Conservation (phyloP, 2,888 invertebrate species). For the Zygogramma bicolorata region DNA sequence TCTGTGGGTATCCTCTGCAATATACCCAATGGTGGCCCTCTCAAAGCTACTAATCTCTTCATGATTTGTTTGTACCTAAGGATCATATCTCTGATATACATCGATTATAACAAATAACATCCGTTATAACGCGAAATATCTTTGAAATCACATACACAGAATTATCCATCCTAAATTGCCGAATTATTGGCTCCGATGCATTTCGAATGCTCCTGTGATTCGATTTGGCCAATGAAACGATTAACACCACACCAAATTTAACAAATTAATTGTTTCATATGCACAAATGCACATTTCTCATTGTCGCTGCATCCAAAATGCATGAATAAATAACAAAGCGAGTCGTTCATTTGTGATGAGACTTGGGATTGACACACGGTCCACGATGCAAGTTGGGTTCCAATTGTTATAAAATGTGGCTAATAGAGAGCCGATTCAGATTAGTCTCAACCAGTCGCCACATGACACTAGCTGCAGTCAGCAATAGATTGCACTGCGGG, state of each 20-base stretch:
- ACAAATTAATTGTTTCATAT: conserved; percentile 40
- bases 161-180: conserved; percentile 7
- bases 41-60: too few species aligned
- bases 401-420: conserved; percentile 31
- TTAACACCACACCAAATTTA: conserved; percentile 31
- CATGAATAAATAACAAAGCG: conserved; percentile 36
- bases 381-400: background rate
- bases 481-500: conserved; percentile 31
- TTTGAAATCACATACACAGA: background rate
- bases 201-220: background rate
- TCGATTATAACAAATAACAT: too few species aligned
- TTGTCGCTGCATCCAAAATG: conserved; percentile 17
- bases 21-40: too few species aligned
- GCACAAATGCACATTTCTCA: conserved; percentile 32
- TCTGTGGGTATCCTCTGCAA: too few species aligned
- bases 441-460: conserved; percentile 27
- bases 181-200: background rate
- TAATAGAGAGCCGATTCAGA: conserved; percentile 30
- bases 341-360: conserved; percentile 22
- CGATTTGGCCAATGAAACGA: conserved; percentile 13
- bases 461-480: conserved; percentile 23
- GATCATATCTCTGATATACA: too few species aligned
- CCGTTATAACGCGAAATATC: too few species aligned
- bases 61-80: too few species aligned
- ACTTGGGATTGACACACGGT: conserved; percentile 11